Percentiles rank a stretch among this genome's conserved stretches.
Conservation (phyloP, 2,888 invertebrate genomes). For the Artemia sp. region DNA sequence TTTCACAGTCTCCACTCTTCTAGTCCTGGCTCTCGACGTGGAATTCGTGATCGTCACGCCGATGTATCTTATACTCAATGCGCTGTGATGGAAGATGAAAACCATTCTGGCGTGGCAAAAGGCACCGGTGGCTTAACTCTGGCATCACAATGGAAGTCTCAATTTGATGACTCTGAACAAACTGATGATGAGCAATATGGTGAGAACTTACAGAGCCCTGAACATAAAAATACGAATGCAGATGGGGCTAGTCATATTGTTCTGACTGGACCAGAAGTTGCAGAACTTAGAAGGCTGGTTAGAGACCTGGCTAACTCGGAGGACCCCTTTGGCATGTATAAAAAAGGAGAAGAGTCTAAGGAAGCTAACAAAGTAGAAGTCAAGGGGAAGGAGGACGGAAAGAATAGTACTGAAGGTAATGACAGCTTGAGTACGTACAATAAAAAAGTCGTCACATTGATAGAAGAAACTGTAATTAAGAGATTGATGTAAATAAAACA, state of each 20-base stretch:
- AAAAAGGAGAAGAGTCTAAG: slow-evolving; percentile 17
- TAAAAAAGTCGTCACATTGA: too few relatives aligned
- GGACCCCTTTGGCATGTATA: slow-evolving; percentile 5
- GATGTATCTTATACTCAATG: slow-evolving; percentile 76
- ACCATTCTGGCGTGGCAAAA: slow-evolving; percentile 67
- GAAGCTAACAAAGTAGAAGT: slow-evolving; percentile 15
- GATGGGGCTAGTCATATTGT: slow-evolving; percentile 3
- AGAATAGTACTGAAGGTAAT: too few relatives aligned
- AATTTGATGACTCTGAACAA: slow-evolving; percentile 86
- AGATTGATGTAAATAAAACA: too few relatives aligned
- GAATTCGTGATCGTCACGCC: slow-evolving; percentile 29
- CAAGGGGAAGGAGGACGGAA: not conserved
- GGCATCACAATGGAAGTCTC: slow-evolving; percentile 87
- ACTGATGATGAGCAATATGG: slow-evolving; percentile 88
- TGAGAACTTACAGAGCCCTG: slow-evolving; percentile 46
- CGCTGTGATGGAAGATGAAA: slow-evolving; percentile 81
- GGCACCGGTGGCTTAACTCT: slow-evolving; percentile 68
- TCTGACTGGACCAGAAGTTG: slow-evolving; percentile 6
- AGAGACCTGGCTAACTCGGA: slow-evolving; percentile 13
- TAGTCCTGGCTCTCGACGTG: slow-evolving; percentile 20
- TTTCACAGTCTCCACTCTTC: slow-evolving; percentile 22
- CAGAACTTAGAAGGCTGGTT: not conserved
- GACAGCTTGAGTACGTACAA: too few relatives aligned
- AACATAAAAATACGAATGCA: slow-evolving; percentile 32
- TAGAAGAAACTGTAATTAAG: too few relatives aligned